Evolutionary conservation across 2,888 invertebrate genomes (phyloP), one percentile per base, ranked within the genome.

Genomic region (Polyploca ridens): DNA sequence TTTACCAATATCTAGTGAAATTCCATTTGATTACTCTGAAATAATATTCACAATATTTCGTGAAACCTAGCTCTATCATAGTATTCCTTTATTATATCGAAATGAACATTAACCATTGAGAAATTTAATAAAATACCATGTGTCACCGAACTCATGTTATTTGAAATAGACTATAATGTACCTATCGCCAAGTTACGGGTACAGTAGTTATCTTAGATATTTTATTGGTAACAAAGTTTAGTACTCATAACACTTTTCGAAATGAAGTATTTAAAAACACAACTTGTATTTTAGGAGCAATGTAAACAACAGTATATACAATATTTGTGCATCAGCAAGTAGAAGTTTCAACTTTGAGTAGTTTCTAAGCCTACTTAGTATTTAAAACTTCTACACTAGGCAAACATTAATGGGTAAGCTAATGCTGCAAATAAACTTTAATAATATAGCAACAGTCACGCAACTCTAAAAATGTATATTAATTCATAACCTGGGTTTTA

Each of bases 211-310:
- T n/a, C 19, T 54, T 10, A 35, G n/a, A 59, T 35, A 67, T 66
- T 63, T 49, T 68, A 68, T 72, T 69, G 58, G 62, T 66, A 66
- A 65, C 62, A 65, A n/a, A 3, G 10, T 54, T 19, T 8, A 19
- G 54, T 54, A 54, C 54, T 54, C 0, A 49, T 19, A 54, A 54
- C 16, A 49, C 16, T n/a, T 49, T 54, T 19, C 10, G 19, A 16
- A 19, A 54, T 54, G 7, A 19, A 54, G 7, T 54, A 10, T n/a
- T 10, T 54, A 19, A 54, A 41, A 16, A 49, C 16, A 49, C 16
- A 54, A 10, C 10, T 54, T 54, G 19, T 54, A 54, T 19, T 54
- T 10, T 16, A 10, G 10, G 13, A 41, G 13, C 13, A 41, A 41
- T 4, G 13, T 19, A n/a, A 3, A n/a, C n/a, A n/a, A n/a, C n/a